Conservation (phyloP, 2,113 vertebrate species). For the Xyliphius kryptos region DNA sequence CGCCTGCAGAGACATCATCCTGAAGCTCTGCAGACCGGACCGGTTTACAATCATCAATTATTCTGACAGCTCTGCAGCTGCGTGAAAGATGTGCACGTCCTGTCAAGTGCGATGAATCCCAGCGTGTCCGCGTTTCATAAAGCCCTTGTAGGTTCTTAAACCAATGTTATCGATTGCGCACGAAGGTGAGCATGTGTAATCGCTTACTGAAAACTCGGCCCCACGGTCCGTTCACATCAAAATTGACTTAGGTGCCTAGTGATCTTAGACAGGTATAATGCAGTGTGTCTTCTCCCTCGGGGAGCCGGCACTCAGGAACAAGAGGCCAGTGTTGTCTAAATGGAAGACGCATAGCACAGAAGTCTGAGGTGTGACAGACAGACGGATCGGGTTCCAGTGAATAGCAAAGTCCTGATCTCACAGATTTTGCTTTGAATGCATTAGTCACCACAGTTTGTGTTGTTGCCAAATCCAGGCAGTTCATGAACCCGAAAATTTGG, state of each 20-base stretch:
- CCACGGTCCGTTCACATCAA: neutral
- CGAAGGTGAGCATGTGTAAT: slow-evolving; percentile 1
- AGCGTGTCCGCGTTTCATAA: neutral
- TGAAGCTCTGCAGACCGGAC: slow-evolving; percentile 8
- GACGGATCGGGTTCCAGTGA: slow-evolving; percentile 14
- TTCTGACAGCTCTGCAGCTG: slow-evolving; percentile 18
- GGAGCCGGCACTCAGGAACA: neutral
- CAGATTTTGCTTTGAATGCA: slow-evolving; percentile 1
- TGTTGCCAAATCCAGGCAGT: neutral
- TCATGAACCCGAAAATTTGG: neutral
- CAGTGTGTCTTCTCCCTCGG: slow-evolving; percentile 25
- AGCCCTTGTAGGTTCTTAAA: neutral
- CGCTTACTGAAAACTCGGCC: neutral
- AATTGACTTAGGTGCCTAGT: neutral
- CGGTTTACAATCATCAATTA: slow-evolving; percentile 16
- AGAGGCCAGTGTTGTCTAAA: slow-evolving; percentile 1
- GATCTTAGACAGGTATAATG: slow-evolving; percentile 19
- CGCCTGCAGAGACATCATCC: slow-evolving; percentile 4
- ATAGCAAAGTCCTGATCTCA: slow-evolving; percentile 15
- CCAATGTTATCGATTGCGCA: neutral
- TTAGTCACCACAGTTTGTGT: neutral
- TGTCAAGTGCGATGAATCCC: neutral
- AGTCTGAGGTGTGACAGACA: neutral
- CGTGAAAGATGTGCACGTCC: neutral
- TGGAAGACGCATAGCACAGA: neutral